Evolutionary conservation across 2,113 vertebrate species (phyloP).

Genomic region (Oxygymnocypris stewartii): DNA sequence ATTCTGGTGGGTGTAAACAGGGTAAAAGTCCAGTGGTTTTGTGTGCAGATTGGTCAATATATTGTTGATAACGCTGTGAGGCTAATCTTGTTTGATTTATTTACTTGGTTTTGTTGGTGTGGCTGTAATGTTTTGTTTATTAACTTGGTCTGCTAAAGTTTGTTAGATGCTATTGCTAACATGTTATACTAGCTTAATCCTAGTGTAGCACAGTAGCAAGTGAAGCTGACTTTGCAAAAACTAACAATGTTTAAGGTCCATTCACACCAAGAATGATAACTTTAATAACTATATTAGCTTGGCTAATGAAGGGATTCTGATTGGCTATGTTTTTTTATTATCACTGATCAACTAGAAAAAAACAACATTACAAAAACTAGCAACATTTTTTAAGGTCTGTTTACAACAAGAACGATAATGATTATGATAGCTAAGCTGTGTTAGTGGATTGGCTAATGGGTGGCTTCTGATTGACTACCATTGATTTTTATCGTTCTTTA

Average conservation of each 20-base stretch:
- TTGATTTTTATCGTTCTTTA: background rate
- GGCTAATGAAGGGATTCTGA: background rate
- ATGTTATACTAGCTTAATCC: background rate
- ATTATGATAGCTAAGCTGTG: background rate
- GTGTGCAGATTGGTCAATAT: background rate
- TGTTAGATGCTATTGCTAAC: background rate
- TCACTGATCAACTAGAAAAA: background rate
- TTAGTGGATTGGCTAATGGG: background rate
- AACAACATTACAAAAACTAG: background rate
- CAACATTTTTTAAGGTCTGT: background rate
- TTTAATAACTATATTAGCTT: background rate
- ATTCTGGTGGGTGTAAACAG: slow-evolving; percentile 5
- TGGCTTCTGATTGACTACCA: background rate
- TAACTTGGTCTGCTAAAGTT: background rate
- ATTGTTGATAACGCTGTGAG: background rate
- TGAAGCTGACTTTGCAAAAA: background rate
- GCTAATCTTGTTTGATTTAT: slow-evolving; percentile 19
- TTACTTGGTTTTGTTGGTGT: background rate
- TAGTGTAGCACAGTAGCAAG: background rate
- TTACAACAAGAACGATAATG: background rate
- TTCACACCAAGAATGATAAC: background rate
- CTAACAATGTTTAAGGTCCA: background rate
- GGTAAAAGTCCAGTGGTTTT: slow-evolving; percentile 18
- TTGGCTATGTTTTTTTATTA: background rate
- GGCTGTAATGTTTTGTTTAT: background rate